Conservation (phyloP, 2,113 vertebrate species). For the Ciconia boyciana region DNA sequence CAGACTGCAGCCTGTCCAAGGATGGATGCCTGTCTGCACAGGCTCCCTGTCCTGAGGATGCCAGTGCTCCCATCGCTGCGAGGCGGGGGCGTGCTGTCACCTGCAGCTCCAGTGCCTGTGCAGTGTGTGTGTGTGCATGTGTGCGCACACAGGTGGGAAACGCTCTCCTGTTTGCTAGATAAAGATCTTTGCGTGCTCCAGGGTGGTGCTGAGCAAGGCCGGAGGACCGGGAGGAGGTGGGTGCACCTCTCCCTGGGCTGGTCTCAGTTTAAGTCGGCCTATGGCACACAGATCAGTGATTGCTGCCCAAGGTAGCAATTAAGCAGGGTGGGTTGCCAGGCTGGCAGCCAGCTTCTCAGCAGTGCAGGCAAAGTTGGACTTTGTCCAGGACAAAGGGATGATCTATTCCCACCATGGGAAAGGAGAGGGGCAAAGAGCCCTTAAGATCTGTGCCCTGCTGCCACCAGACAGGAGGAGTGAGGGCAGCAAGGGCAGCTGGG, state of each 20-base stretch:
- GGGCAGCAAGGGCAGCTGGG: not conserved
- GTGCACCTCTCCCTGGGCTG: not conserved
- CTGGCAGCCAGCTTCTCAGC: not conserved
- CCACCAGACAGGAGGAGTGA: not conserved
- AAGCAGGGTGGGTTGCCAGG: not conserved
- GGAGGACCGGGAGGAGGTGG: not conserved
- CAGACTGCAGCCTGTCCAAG: not conserved
- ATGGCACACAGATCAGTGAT: fast-evolving
- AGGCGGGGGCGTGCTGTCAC: fast-evolving
- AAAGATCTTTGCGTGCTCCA: fast-evolving
- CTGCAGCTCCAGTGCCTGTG: not conserved
- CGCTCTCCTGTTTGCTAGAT: fast-evolving
- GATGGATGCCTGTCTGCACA: not conserved
- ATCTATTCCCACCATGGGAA: fast-evolving
- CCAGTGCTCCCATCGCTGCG: fast-evolving
- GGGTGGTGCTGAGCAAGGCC: not conserved
- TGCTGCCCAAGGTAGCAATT: not conserved
- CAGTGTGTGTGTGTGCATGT: not conserved
- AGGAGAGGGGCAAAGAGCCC: not conserved
- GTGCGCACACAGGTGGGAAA: not conserved
- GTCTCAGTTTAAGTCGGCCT: fast-evolving
- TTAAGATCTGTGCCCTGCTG: not conserved
- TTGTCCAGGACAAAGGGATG: not conserved
- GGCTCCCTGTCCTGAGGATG: not conserved
- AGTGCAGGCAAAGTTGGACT: not conserved